Base-by-base conservation (phyloP, 1,140 invertebrate species). In the Drosophila novamexicana region DNA sequence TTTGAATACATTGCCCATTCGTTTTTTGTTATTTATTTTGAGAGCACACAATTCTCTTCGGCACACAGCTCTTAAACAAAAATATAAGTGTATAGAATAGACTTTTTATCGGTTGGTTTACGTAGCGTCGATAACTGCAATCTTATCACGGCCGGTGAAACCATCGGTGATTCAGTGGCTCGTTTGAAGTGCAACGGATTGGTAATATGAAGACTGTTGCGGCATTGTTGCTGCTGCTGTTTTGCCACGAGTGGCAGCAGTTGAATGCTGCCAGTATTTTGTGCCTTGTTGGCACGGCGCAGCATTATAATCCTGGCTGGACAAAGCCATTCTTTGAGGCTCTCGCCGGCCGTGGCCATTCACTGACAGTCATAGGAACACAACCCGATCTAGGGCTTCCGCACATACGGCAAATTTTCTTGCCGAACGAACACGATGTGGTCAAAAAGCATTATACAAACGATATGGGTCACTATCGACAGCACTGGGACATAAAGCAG, bases 261-360 rank as follows among this genome's bases (percentile, higher is more conserved):
- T 32, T 52, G 37, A 39, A 89, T 2, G 75, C 54, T 0, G 80
- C 77, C 0, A 49, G 71, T 5, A 89, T 89, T 54, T 37, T 89
- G 9, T 70, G 65, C 8, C 8, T 89, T n/a, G 71, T 84, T 9
- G 59, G 61, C 32, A 89, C 84, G 0, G 18, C 84, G 12, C 12
- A 47, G 22, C 67, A 81, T 12, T 63, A 71, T 9, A 75, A 84
- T 73, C 84, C 84, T 18, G 45, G 52, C 14, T 89, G 84, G 84
- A 58, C 71, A 4, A 62, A 45, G 2, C 64, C 77, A 0, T 57
- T 91, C 7, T 67, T 86, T 6, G 65, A 80, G 34, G 66, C 67
- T 1, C 45, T 91, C 12, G 22, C 74, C 2, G 75, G 29, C 7
- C 80, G 78, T 14, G 82, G 90, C 3, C 90, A 91, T 36, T 5